Evolutionary conservation across 53 echinoderm and acorn worm species (phyloP).

Genomic region (Apostichopus leukothele): DNA sequence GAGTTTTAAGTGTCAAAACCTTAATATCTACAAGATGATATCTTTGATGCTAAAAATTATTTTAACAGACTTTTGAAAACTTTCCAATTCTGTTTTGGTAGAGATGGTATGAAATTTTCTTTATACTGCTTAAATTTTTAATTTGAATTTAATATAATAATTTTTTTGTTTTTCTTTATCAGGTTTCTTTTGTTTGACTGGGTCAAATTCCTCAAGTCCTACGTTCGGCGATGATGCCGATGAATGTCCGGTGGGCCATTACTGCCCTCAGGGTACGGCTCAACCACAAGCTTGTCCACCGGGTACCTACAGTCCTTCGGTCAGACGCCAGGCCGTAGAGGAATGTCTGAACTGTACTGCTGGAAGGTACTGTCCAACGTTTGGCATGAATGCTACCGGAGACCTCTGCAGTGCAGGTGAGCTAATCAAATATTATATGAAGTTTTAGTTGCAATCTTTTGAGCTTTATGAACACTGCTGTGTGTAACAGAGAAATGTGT

Average conservation of each 20-base stretch:
- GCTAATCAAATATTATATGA: neutral
- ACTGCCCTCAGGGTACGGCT: constrained; percentile 78
- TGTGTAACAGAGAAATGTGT: too few species aligned
- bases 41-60: neutral
- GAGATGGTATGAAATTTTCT: neutral
- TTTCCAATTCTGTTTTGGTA: neutral
- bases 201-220: constrained; percentile 95
- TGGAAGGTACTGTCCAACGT: constrained; percentile 78
- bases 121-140: neutral
- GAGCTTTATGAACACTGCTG: too few species aligned
- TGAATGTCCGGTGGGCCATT: constrained; percentile 93
- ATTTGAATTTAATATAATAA: neutral
- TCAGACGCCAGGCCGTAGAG: constrained; percentile 61
- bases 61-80: neutral
- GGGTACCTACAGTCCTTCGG: constrained; percentile 89
- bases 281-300: constrained; percentile 94
- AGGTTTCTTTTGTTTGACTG: constrained; percentile 82
- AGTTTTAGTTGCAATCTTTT: neutral
- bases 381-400: constrained; percentile 80
- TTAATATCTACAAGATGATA: neutral
- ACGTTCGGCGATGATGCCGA: constrained; percentile 70
- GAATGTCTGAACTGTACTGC: constrained; percentile 88
- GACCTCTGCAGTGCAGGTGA: constrained; percentile 73
- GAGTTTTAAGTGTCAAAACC: too few species aligned
- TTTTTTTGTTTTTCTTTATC: neutral